Conservation (phyloP, 1,140 invertebrate genomes). For the Pectinophora gossypiella region DNA sequence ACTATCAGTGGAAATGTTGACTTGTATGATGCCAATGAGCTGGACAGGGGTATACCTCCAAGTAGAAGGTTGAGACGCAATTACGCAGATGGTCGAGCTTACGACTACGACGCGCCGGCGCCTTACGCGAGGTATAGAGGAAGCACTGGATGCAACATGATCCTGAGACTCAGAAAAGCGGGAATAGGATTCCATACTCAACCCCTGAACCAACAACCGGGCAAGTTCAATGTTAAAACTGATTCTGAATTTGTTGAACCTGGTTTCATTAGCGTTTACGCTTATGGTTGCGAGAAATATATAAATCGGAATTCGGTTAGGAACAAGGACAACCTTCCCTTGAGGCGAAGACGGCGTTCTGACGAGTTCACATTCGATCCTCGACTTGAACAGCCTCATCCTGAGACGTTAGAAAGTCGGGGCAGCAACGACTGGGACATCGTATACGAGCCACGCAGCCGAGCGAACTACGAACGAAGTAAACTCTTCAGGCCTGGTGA, state of each 20-base stretch:
- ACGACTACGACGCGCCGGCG: constrained; percentile 36
- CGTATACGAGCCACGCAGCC: constrained; percentile 46
- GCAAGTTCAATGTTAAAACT: constrained; percentile 84
- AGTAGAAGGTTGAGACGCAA: constrained; percentile 41
- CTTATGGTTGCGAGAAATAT: constrained; percentile 83
- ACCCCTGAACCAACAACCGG: constrained; percentile 69
- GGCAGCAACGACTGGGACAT: constrained; percentile 58
- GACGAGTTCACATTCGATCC: constrained; percentile 62
- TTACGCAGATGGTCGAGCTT: constrained; percentile 58
- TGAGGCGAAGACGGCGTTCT: constrained; percentile 50
- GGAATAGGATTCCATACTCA: constrained; percentile 83
- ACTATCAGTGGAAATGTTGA: constrained; percentile 85
- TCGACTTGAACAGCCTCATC: constrained; percentile 25
- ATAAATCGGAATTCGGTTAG: constrained; percentile 61
- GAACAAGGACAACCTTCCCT: constrained; percentile 62
- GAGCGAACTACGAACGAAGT: constrained; percentile 60
- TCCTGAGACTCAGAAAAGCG: constrained; percentile 82
- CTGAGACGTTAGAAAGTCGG: constrained; percentile 50
- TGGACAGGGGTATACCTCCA: constrained; percentile 49
- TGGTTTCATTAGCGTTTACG: constrained; percentile 88
- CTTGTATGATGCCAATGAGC: constrained; percentile 72
- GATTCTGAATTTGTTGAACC: constrained; percentile 89
- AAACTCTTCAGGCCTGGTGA: constrained; percentile 67
- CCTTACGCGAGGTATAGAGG: constrained; percentile 42
- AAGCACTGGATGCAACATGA: constrained; percentile 84